Conservation (phyloP, 2,888 invertebrate genomes). For the Norana najaformis region DNA sequence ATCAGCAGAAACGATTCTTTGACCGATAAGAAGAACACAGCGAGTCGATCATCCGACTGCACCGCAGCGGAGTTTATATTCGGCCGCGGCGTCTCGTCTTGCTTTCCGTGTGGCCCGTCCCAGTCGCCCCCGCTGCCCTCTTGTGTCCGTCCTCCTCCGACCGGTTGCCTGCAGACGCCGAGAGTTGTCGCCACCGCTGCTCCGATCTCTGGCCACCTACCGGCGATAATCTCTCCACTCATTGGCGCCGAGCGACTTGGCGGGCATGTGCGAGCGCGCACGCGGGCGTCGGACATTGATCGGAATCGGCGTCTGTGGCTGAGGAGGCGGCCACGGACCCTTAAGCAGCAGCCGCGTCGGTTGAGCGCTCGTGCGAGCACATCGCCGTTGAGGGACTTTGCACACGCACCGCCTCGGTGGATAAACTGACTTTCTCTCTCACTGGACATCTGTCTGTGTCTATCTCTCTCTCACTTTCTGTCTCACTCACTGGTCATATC, state of each 20-base stretch:
- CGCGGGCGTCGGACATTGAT: neutral
- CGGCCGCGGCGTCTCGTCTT: neutral
- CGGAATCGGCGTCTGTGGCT: neutral
- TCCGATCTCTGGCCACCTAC: neutral
- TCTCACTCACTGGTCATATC: neutral
- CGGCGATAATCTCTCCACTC: slow-evolving; percentile 13
- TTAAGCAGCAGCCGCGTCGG: neutral
- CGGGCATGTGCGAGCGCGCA: neutral
- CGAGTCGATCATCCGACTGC: neutral
- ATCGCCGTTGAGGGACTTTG: neutral
- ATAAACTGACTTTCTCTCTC: slow-evolving; percentile 1
- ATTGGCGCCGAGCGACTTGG: neutral
- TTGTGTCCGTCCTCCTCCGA: neutral
- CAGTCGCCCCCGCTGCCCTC: neutral
- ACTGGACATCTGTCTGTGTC: neutral
- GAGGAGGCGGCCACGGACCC: neutral
- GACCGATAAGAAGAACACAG: neutral
- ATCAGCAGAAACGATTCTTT: neutral
- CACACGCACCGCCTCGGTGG: neutral
- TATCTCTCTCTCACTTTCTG: neutral
- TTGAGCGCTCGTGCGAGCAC: neutral
- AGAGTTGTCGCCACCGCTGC: neutral
- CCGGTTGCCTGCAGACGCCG: neutral
- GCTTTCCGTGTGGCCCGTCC: slow-evolving; percentile 3
- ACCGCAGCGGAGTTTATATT: neutral